Conservation (phyloP, 2,888 invertebrate genomes). For the Morpho achilles region DNA sequence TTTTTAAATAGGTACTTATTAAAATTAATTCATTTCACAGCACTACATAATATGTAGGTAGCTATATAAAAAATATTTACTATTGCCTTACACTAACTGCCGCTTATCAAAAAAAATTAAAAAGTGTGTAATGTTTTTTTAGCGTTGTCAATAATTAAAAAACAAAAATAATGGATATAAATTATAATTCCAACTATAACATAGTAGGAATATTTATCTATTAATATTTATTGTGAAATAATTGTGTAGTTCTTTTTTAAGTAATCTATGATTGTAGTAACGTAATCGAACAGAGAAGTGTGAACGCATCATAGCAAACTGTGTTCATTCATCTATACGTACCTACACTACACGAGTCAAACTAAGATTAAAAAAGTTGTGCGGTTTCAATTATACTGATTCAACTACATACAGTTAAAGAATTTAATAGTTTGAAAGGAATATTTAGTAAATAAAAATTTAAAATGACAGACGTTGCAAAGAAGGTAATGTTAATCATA, state of each 20-base stretch:
- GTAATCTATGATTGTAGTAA: neutral
- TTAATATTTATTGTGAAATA: constrained; percentile 6
- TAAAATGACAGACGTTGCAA: constrained; percentile 70
- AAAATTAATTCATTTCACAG: too few relatives aligned
- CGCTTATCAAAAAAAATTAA: constrained; percentile 14
- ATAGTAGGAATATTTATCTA: constrained; percentile 19
- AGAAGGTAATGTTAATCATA: constrained; percentile 57
- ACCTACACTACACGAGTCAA: constrained; percentile 31
- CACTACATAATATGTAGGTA: neutral
- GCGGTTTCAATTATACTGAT: constrained; percentile 18
- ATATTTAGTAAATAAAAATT: constrained; percentile 14
- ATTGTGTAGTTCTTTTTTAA: neutral
- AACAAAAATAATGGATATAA: constrained; percentile 20
- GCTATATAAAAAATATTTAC: constrained; percentile 21
- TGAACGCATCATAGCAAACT: constrained; percentile 25
- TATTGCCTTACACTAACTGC: neutral
- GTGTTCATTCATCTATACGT: constrained; percentile 40
- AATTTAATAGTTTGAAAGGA: constrained; percentile 17
- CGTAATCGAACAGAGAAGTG: neutral
- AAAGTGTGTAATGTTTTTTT: constrained; percentile 14
- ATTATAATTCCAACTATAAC: constrained; percentile 4
- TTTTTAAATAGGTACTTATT: too few relatives aligned
- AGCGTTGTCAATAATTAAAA: constrained; percentile 2
- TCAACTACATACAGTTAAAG: constrained; percentile 9
- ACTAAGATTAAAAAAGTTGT: constrained; percentile 24